phyloP scores from a whole-genome alignment of 2,888 invertebrate genomes.

The Lydus trimaculatus region DNA sequence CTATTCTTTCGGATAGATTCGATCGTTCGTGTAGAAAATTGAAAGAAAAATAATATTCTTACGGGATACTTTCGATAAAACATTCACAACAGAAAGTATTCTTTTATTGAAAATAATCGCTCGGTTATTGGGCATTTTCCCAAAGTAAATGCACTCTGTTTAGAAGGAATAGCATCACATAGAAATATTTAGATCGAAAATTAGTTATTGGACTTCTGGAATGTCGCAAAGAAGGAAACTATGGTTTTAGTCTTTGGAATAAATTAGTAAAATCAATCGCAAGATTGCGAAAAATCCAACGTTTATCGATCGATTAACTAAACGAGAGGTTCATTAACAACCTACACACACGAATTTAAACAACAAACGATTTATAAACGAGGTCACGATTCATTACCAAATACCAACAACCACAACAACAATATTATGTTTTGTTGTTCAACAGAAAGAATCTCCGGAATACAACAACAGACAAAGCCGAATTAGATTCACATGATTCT shows the following conservation, averaged over 20 bases:
- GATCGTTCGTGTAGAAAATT: neutral
- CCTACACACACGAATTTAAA: neutral
- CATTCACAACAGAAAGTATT: too few species aligned
- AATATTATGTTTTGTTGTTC: neutral
- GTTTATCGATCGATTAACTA: neutral
- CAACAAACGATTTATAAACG: neutral
- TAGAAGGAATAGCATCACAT: too few species aligned
- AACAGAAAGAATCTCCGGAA: neutral
- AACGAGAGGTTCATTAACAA: neutral
- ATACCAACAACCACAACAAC: neutral
- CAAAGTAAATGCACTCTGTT: too few species aligned
- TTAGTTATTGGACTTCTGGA: too few species aligned
- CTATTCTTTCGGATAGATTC: neutral
- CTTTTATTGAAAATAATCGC: neutral
- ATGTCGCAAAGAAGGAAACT: neutral
- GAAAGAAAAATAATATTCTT: neutral
- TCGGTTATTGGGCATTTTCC: neutral
- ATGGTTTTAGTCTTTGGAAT: neutral
- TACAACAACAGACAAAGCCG: slow-evolving; percentile 11
- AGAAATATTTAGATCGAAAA: too few species aligned
- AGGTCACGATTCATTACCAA: slow-evolving; percentile 2
- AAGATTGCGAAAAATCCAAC: too few species aligned
- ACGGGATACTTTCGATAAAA: neutral
- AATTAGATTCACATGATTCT: slow-evolving; percentile 12
- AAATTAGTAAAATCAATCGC: too few species aligned